Base-by-base conservation (phyloP, 2,888 invertebrate species). In the Cantharis flavilabris region DNA sequence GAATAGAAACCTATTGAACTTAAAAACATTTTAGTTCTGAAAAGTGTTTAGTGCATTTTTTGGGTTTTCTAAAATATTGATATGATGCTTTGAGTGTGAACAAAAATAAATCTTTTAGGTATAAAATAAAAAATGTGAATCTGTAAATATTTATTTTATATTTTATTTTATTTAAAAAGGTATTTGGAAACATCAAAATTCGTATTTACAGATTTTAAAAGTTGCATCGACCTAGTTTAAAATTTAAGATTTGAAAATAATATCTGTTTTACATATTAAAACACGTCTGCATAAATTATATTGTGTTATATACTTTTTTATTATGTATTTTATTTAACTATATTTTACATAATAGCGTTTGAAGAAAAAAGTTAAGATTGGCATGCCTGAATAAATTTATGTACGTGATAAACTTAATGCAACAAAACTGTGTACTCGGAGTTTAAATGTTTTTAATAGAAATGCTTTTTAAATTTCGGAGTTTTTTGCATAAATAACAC, bases 231-330 rank as follows among this genome's bases (percentile, higher is more conserved):
- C 49, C 49, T 9, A n/a, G n/a, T 49, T 49, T 13, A 26, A 65
- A 65, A 23, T 26, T 7, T 26, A 67, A 67, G 76, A 76, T 76
- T 76, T 72, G 49, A 71, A 72, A 71, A 69, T 72, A 76, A 71
- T 72, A 69, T 76, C 18, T 72, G 72, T 76, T 76, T 69, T 72
- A 72, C 76, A 76, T 76, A 76, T 76, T 76, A 76, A 72, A 76
- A 72, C 76, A 69, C 69, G 76, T 76, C 76, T 76, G 72, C 76
- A 72, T 76, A 9, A 26, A 26, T 26, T 26, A 72, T 76, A 71
- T 76, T 76, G 69, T 72, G 16, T 69, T n/a, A n/a, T 49, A 49
- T 49, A 49, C 49, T 49, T 49, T 49, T 49, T 49, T 49, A 49
- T 49, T 49, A 49, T 49, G 49, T n/a, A 49, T n/a, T 49, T 49